Evolutionary conservation across 1,140 invertebrate species (phyloP), one percentile per base, ranked within the genome.

Genomic region (Notospermus geniculatus): DNA sequence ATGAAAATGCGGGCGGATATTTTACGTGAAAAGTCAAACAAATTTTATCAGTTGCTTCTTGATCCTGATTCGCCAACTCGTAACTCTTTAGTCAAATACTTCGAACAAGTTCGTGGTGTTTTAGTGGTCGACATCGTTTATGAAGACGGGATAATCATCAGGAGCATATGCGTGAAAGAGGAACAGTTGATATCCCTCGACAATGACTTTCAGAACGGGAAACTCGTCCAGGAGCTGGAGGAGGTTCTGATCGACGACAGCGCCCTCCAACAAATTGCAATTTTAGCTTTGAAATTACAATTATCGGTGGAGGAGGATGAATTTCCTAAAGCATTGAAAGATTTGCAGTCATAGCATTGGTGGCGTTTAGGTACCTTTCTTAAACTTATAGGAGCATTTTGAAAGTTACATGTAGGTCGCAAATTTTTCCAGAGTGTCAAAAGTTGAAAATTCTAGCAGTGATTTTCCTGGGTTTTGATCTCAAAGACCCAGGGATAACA

Each of bases 91-190:
- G 62, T 73, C 27, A 76, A 71, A 61, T 73, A 76, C 64, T 71
- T 76, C 54, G 74, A 76, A 61, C 72, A 74, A 59, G 68, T 71
- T n/a, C 61, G 70, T 17, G 71, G 72, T 9, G 70, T 70, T 0
- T 54, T 76, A 15, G 64, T 74, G 22, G 53, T 76, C 11, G 61
- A 68, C 13, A 62, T 69, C 7, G 63, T 60, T 22, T 64, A 70
- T 27, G 59, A 45, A 17, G 46, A 63, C 23, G 52, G 57, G 2
- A 57, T 76, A 22, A 41, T 60, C 30, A 60, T 76, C 5, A 60
- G 65, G 52, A 70, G 65, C 45, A 76, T 76, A 50, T 76, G 71
- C 57, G 70, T 71, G 69, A 67, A 62, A 1, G 17, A n/a, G 9
- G 56, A 63, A 13, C 71, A 74, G 36, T 54, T 76, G 22, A 62